These are phyloP conservation scores for Dendronephthya gigantea DNA, from an alignment of 64 coral and sea anemone genomes.

Conservation along the genomic window DNA sequence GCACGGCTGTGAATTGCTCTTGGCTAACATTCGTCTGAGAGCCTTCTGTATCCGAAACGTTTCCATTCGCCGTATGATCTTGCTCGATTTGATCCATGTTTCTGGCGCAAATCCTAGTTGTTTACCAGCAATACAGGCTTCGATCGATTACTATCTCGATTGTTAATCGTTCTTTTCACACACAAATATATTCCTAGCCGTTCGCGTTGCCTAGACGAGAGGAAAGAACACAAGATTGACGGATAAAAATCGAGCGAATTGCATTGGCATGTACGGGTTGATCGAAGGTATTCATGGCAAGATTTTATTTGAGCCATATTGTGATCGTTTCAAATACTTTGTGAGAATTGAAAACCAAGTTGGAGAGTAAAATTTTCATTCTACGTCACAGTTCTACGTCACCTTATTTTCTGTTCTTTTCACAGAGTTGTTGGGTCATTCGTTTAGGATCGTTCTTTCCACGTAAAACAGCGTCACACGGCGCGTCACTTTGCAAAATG, in stretches of 20 bases:
- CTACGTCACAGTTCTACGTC: slow-evolving; percentile 19
- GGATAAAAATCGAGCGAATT: neutral
- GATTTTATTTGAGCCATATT: neutral
- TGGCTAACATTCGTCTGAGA: neutral
- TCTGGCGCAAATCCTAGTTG: neutral
- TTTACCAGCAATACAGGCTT: neutral
- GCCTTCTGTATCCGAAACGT: slow-evolving; percentile 3
- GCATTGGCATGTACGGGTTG: neutral
- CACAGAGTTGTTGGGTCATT: slow-evolving; percentile 4
- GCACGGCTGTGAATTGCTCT: neutral
- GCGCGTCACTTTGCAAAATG: slow-evolving; percentile 19
- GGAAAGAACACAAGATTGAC: neutral
- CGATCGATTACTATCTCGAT: neutral
- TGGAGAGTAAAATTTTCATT: slow-evolving; percentile 13
- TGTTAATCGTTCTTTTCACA: neutral
- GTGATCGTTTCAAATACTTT: neutral
- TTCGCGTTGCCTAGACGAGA: neutral
- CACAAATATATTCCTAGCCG: neutral
- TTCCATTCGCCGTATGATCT: neutral
- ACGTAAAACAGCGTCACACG: slow-evolving; percentile 20
- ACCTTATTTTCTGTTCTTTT: slow-evolving; percentile 22
- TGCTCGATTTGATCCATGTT: slow-evolving; percentile 5
- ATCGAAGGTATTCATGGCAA: neutral
- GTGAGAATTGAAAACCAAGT: neutral
- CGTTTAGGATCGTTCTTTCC: slow-evolving; percentile 9